Percentiles rank a stretch among this genome's conserved stretches.
phyloP scores from a whole-genome alignment of 2,113 vertebrate genomes.

The Lutjanus erythropterus region DNA sequence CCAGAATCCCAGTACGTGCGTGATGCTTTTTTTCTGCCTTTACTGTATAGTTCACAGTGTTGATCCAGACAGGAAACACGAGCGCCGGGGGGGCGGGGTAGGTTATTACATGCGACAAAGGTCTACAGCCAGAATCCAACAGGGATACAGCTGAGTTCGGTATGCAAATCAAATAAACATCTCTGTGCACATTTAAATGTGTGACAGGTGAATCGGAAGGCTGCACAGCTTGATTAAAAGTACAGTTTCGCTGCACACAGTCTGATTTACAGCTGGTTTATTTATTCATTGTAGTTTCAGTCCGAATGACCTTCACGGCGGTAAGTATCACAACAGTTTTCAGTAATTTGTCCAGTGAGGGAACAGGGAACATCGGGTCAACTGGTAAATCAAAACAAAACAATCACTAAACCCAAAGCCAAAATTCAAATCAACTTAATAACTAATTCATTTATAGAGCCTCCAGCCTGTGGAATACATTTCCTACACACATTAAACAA shows the following conservation, averaged over 20 bases:
- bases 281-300: too few relatives aligned
- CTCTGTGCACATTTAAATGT: not conserved
- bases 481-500: too few relatives aligned
- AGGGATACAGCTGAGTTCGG: not conserved
- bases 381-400: too few relatives aligned
- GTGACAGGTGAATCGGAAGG: not conserved
- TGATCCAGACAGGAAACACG: not conserved
- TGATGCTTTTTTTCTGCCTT: not conserved
- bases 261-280: not conserved
- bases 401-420: too few relatives aligned
- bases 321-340: too few relatives aligned
- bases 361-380: too few relatives aligned
- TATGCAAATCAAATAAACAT: not conserved
- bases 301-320: not conserved
- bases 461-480: too few relatives aligned
- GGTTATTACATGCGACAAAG: not conserved
- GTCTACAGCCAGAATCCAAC: not conserved
- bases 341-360: too few relatives aligned
- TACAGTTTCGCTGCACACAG: not conserved
- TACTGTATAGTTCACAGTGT: not conserved
- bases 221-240: conserved; percentile 2
- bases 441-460: too few relatives aligned
- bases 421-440: too few relatives aligned
- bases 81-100: not conserved
- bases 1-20: not conserved